These are phyloP conservation scores for Myioborus melanocephalus DNA, from an alignment of 2,797 vertebrate genomes.

Conservation along the genomic window DNA sequence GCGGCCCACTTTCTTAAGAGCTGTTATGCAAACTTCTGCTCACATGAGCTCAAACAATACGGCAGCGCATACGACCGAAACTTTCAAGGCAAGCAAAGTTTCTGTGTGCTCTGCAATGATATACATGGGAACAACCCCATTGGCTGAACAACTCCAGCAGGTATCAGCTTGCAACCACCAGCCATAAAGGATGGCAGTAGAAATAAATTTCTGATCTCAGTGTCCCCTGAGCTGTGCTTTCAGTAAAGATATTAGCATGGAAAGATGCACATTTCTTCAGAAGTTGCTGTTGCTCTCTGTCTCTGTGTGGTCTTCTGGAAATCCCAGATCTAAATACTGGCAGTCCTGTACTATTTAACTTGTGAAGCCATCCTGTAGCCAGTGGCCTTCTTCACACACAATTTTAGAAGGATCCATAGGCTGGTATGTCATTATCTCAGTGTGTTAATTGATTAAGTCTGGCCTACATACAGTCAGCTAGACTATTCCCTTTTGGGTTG, in stretches of 20 bases:
- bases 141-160: neutral
- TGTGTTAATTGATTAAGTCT: slow-evolving; percentile 26
- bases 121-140: accelerated
- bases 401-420: neutral
- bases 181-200: neutral
- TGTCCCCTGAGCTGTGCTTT: neutral
- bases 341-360: neutral
- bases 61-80: accelerated
- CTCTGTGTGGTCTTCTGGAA: neutral
- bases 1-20: slow-evolving; percentile 9
- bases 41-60: neutral
- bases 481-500: neutral
- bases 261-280: neutral
- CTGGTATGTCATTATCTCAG: neutral
- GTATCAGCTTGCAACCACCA: neutral
- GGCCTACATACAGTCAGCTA: neutral
- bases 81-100: neutral
- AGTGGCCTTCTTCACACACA: neutral
- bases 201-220: neutral
- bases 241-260: accelerated
- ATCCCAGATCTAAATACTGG: neutral
- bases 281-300: neutral
- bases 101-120: accelerated
- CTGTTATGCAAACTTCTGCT: neutral
- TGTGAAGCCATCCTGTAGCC: neutral